These are phyloP conservation scores for Corythornis leucogaster DNA, from an alignment of 2,797 vertebrate genomes.

Conservation along the genomic window DNA sequence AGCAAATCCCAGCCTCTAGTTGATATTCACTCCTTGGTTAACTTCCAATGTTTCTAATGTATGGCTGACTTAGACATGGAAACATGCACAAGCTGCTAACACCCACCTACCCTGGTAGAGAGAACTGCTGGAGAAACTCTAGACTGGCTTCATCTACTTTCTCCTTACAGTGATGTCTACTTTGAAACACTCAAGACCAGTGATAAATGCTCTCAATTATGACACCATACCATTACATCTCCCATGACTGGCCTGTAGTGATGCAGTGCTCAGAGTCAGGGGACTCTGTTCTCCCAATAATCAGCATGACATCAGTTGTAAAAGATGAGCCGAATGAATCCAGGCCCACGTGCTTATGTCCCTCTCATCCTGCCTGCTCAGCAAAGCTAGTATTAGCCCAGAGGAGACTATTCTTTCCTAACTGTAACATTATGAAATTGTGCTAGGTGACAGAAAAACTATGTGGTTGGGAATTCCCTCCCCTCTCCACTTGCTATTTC, in stretches of 20 bases:
- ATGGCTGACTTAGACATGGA: rapidly evolving
- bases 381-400: background rate
- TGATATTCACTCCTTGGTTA: background rate
- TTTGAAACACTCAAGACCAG: background rate
- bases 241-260: rapidly evolving
- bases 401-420: background rate
- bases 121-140: background rate
- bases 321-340: background rate
- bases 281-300: background rate
- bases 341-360: background rate
- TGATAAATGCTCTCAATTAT: background rate
- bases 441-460: background rate
- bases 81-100: background rate
- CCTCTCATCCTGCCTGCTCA: background rate
- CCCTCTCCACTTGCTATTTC: background rate
- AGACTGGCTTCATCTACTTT: background rate
- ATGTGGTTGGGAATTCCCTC: background rate
- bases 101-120: background rate
- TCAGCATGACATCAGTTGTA: background rate
- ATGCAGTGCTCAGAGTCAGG: background rate
- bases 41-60: background rate
- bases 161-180: background rate
- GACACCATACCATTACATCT: background rate
- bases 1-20: background rate
- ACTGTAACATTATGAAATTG: background rate